Conservation (phyloP, 2,113 vertebrate species). For the Paraplagusia blochii region DNA sequence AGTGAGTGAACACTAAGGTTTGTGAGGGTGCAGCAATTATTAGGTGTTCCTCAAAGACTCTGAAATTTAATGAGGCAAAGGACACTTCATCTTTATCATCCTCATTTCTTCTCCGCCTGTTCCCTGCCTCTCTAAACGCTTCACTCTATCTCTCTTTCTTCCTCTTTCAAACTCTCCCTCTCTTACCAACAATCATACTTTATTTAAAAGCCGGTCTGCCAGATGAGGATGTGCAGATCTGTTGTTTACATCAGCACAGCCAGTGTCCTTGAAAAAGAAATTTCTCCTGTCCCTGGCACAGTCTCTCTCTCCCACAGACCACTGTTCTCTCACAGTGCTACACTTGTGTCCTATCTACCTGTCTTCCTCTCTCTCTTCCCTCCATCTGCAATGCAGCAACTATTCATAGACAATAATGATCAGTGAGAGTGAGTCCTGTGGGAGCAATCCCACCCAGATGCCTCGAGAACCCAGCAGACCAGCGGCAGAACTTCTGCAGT, state of each 20-base stretch:
- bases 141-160: background rate
- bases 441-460: constrained; percentile 46
- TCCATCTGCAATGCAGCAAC: constrained; percentile 71
- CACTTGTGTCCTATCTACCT: constrained; percentile 35
- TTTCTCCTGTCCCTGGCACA: constrained; percentile 6
- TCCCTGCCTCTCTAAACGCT: background rate
- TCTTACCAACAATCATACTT: constrained; percentile 9
- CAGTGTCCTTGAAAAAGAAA: constrained; percentile 46
- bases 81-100: constrained; percentile 27
- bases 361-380: constrained; percentile 17
- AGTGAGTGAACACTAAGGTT: constrained; percentile 11
- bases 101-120: constrained; percentile 12
- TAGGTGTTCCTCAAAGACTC: constrained; percentile 32
- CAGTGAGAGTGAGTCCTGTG: constrained; percentile 45
- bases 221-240: constrained; percentile 11
- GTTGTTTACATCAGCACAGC: constrained; percentile 5
- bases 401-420: constrained; percentile 62
- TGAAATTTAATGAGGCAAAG: constrained; percentile 28
- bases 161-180: background rate
- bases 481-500: constrained; percentile 33
- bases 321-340: constrained; percentile 24
- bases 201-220: constrained; percentile 14
- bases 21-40: constrained; percentile 30
- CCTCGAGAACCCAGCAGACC: constrained; percentile 26
- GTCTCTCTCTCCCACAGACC: constrained; percentile 20